These are phyloP conservation scores for Oreotrochilus melanogaster DNA, from an alignment of 2,113 vertebrate genomes.

Conservation along the genomic window DNA sequence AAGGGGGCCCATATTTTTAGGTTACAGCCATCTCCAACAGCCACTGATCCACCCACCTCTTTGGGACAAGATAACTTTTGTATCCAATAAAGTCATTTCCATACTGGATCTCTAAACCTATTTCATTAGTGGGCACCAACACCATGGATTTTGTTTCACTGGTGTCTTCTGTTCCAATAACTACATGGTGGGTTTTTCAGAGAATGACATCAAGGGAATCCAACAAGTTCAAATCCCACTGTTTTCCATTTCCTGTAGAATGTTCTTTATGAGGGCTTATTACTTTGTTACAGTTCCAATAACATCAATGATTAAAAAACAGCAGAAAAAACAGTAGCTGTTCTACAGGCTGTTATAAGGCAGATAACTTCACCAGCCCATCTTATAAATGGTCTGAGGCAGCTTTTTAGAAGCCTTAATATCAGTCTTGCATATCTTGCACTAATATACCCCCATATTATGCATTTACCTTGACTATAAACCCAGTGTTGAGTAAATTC, in stretches of 20 bases:
- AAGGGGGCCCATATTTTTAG: background rate
- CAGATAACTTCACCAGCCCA: conserved; percentile 56
- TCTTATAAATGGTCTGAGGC: conserved; percentile 61
- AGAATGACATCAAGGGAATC: background rate
- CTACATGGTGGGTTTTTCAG: background rate
- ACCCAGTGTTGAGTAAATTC: conserved; percentile 14
- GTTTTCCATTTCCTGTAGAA: background rate
- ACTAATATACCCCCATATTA: conserved; percentile 41
- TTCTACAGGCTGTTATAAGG: conserved; percentile 62
- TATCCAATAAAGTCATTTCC: background rate
- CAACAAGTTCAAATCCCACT: background rate
- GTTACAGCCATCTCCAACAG: background rate
- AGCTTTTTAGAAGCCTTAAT: conserved; percentile 65
- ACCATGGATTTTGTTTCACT: background rate
- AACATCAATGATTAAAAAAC: conserved; percentile 5
- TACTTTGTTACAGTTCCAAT: background rate
- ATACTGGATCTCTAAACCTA: background rate
- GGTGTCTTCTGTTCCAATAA: background rate
- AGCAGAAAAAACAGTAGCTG: background rate
- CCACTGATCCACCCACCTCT: background rate
- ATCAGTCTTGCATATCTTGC: conserved; percentile 65
- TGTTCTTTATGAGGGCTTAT: background rate
- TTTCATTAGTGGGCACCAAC: background rate
- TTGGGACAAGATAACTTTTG: background rate
- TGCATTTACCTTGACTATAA: conserved; percentile 64